A percentile compares a stretch with the other conserved stretches of the same genome.
phyloP scores from a whole-genome alignment of 2,888 invertebrate species.

The Eretmocerus hayati region DNA sequence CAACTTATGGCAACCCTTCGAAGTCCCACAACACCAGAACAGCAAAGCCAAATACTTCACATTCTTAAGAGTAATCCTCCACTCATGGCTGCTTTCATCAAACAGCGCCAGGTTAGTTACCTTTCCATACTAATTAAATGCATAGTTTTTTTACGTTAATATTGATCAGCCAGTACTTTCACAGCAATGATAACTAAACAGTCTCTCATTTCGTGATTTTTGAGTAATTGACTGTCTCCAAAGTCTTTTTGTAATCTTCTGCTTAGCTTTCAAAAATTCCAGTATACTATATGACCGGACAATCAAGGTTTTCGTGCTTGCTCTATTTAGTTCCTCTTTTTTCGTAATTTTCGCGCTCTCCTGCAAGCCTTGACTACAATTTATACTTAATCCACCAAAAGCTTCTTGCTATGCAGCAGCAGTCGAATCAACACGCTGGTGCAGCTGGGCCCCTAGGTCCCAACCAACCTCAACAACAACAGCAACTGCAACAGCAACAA shows the following conservation, averaged over 20 bases:
- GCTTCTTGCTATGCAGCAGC: conserved; percentile 40
- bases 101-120: conserved; percentile 69
- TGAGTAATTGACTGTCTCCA: too few relatives aligned
- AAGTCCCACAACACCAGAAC: conserved; percentile 84
- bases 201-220: neutral
- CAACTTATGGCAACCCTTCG: conserved; percentile 79
- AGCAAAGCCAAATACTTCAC: conserved; percentile 81
- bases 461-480: conserved; percentile 47
- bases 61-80: conserved; percentile 91
- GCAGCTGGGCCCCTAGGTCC: conserved; percentile 39
- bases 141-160: too few relatives aligned
- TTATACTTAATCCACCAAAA: too few relatives aligned
- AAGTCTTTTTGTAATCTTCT: too few relatives aligned
- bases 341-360: too few relatives aligned
- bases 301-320: neutral
- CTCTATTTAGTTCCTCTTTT: too few relatives aligned
- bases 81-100: conserved; percentile 91
- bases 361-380: too few relatives aligned
- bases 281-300: neutral
- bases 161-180: neutral
- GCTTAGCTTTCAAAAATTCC: neutral
- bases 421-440: conserved; percentile 38
- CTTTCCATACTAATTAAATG: neutral
- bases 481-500: conserved; percentile 47
- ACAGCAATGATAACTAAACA: neutral